phyloP scores from a whole-genome alignment of 23 tunicate species.

The Phallusia fumigata region DNA sequence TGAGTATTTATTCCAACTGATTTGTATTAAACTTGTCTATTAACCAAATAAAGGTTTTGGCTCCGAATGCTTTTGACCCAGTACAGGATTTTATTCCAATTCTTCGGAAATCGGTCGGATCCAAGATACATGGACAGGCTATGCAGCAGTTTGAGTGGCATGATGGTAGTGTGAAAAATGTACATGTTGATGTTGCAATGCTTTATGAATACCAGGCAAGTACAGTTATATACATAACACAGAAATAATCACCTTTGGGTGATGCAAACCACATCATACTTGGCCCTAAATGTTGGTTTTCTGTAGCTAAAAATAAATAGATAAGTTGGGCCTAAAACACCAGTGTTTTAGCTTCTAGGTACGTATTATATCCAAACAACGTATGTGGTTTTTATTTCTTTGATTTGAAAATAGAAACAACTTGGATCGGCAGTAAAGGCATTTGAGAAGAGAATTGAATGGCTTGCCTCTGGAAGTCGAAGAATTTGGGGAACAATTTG shows the following conservation, averaged over 20 bases:
- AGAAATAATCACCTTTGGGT: too few relatives aligned
- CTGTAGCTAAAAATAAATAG: too few relatives aligned
- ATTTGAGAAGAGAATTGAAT: conserved; percentile 72
- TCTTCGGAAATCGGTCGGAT: conserved; percentile 79
- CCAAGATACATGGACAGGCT: conserved; percentile 76
- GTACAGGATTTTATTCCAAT: conserved; percentile 83
- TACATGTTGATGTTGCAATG: conserved; percentile 94
- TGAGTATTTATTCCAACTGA: too few relatives aligned
- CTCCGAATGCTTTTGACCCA: conserved; percentile 93
- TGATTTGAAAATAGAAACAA: conserved; percentile 27
- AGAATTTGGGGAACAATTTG: conserved; percentile 93
- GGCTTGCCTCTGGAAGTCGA: conserved; percentile 86
- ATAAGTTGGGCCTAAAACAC: too few relatives aligned
- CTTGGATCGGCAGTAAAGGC: conserved; percentile 77
- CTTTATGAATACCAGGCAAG: conserved; percentile 73
- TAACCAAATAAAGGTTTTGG: conserved; percentile 40
- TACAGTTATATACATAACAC: too few relatives aligned
- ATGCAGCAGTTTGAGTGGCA: conserved; percentile 98
- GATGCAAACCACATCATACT: too few relatives aligned
- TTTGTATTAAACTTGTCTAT: too few relatives aligned
- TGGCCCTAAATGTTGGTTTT: too few relatives aligned
- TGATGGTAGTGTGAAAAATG: conserved; percentile 85
- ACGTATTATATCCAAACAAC: too few relatives aligned
- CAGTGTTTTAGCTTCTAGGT: too few relatives aligned
- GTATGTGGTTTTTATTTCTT: neutral